Conservation (phyloP, 2,888 invertebrate species). For the Ophion costatus region DNA sequence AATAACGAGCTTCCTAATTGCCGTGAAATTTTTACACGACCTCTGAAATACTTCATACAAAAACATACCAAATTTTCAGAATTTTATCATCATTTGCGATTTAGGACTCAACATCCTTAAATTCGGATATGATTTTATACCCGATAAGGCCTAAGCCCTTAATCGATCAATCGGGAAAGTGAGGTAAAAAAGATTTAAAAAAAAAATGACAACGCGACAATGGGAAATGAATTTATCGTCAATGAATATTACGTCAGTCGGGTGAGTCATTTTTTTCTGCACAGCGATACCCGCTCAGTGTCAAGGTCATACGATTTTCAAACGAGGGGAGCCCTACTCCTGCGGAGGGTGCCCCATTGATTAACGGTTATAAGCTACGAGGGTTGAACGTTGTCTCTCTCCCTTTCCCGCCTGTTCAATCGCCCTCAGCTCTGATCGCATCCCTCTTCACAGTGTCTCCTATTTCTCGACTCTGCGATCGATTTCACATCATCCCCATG, state of each 20-base stretch:
- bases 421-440: constrained; percentile 44
- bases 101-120: no score
- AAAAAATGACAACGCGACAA: constrained; percentile 35
- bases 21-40: no score
- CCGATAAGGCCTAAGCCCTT: no score
- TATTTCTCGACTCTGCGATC: constrained; percentile 27
- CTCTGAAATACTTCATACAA: no score
- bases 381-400: constrained; percentile 41
- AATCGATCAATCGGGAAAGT: no score
- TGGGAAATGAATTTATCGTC: constrained; percentile 66
- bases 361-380: constrained; percentile 38
- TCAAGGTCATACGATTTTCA: constrained; percentile 73
- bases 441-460: constrained; percentile 38
- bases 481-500: constrained; percentile 40
- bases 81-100: no score
- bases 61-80: no score
- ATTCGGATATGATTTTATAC: no score
- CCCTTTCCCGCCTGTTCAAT: constrained; percentile 20
- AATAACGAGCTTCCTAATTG: no score
- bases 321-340: constrained; percentile 35
- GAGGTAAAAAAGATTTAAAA: constrained; percentile 1
- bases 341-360: constrained; percentile 56
- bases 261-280: constrained; percentile 52
- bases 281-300: constrained; percentile 69
- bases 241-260: constrained; percentile 52